Percentiles rank a stretch among this genome's conserved stretches.
phyloP scores from a whole-genome alignment of 2,888 invertebrate species.

The Monochamus alternatus region DNA sequence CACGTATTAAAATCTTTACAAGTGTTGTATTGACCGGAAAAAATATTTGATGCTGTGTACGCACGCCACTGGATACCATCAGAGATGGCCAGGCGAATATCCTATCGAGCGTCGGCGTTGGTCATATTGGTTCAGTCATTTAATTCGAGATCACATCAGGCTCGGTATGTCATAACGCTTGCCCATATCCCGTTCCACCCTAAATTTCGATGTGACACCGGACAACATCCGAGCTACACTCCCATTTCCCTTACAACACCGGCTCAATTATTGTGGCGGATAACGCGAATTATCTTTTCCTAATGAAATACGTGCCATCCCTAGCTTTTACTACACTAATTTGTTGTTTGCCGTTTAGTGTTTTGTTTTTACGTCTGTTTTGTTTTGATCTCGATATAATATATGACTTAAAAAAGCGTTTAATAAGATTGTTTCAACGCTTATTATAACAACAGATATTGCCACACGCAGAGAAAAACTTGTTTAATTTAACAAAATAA shows the following conservation, averaged over 20 bases:
- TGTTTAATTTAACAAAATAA: no score
- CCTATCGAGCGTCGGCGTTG: slow-evolving; percentile 42
- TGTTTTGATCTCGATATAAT: no score
- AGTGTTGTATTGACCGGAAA: background rate
- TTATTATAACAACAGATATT: no score
- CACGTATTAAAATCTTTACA: no score
- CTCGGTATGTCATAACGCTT: slow-evolving; percentile 51
- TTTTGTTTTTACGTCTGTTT: slow-evolving; percentile 2
- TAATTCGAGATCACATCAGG: slow-evolving; percentile 55
- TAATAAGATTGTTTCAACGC: no score
- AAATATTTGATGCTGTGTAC: background rate
- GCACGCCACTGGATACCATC: slow-evolving; percentile 24
- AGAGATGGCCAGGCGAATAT: slow-evolving; percentile 31
- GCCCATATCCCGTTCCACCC: slow-evolving; percentile 56
- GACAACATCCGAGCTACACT: slow-evolving; percentile 47
- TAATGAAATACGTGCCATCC: slow-evolving; percentile 59
- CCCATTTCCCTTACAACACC: slow-evolving; percentile 45
- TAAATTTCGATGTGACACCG: slow-evolving; percentile 55
- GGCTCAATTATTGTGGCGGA: slow-evolving; percentile 57
- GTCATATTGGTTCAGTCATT: slow-evolving; percentile 56
- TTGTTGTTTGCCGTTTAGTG: slow-evolving; percentile 9
- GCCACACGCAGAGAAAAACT: no score
- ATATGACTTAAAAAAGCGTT: no score
- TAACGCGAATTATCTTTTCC: slow-evolving; percentile 56
- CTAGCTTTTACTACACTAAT: slow-evolving; percentile 23